Evolutionary conservation across 2,888 invertebrate species (phyloP), one percentile per base, ranked within the genome.

Genomic region (Pardosa pseudoannulata): DNA sequence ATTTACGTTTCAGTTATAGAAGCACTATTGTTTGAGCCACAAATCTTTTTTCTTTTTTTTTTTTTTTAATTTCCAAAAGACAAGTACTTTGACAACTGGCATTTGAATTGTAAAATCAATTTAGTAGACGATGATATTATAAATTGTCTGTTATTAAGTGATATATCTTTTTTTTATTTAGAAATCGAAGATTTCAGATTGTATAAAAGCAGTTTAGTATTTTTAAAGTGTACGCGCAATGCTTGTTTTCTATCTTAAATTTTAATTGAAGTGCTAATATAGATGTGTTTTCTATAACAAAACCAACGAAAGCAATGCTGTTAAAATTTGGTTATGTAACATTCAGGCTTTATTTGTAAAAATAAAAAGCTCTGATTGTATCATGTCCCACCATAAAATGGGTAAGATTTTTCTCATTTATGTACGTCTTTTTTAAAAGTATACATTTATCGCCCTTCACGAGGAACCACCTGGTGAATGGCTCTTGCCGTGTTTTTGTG

Each of bases 381-480:
- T 73, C 83, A 83, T 83, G 83, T 83, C 83, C 83, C 83, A 83
- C 83, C 83, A 83, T 72, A 83, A 83, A 67, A 83, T 83, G 83
- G 83, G 83, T 82, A n/a, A 71, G 76, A 64, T 56, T 23, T n/a
- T 65, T 6, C 3, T 19, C 23, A 23, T 23, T 56, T 23, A 23
- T 56, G 3, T 23, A 19, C 11, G 2, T 19, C 3, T 19, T 67
- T 32, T 67, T 67, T 32, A 67, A 6, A 32, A n/a, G 3, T n/a
- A 16, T 67, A 32, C 3, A 0, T 67, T 32, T 9, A 36, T 5
- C 9, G 36, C 36, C 32, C 11, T 67, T 3, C n/a, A 16, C 11
- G n/a, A 16, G 6, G n/a, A 32, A 31, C 65, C 19, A 67, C 31
- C 19, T 67, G 19, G 32, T 32, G 32, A 67, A 5, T 32, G 11